Evolutionary conservation across 2,113 vertebrate genomes (phyloP).

Genomic region (Isurus oxyrinchus): DNA sequence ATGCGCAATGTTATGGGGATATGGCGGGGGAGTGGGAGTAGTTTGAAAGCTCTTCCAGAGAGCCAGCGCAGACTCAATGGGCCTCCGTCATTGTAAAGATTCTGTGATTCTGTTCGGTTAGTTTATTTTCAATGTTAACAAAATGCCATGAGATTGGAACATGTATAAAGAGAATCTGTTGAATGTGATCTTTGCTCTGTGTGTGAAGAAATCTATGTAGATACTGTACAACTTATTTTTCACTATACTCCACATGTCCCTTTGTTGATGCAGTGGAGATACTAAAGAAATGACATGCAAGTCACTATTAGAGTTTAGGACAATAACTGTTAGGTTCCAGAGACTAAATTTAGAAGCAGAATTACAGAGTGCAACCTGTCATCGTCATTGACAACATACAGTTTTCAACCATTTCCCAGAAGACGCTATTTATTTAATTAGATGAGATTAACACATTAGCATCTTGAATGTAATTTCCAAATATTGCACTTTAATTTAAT

Average conservation of each 20-base stretch:
- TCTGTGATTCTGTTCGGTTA: background rate
- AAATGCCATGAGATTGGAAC: background rate
- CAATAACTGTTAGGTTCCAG: background rate
- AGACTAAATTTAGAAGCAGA: background rate
- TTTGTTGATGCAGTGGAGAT: background rate
- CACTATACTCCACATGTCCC: background rate
- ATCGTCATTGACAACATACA: background rate
- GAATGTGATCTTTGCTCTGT: background rate
- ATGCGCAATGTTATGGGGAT: no score
- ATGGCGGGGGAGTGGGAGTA: no score
- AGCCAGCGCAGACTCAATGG: no score
- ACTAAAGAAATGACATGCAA: background rate
- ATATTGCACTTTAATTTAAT: background rate
- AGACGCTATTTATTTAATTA: background rate
- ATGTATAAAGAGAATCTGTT: background rate
- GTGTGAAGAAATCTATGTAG: background rate
- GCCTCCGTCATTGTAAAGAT: no score
- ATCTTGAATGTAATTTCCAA: background rate
- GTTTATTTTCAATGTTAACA: conserved; percentile 6
- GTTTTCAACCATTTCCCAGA: background rate
- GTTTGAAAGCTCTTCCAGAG: no score
- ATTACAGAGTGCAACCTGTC: background rate
- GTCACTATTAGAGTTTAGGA: background rate
- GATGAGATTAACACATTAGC: background rate
- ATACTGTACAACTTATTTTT: background rate